Evolutionary conservation across 2,888 invertebrate genomes (phyloP), one percentile per base, ranked within the genome.

Genomic region (Drosophila gaucha): DNA sequence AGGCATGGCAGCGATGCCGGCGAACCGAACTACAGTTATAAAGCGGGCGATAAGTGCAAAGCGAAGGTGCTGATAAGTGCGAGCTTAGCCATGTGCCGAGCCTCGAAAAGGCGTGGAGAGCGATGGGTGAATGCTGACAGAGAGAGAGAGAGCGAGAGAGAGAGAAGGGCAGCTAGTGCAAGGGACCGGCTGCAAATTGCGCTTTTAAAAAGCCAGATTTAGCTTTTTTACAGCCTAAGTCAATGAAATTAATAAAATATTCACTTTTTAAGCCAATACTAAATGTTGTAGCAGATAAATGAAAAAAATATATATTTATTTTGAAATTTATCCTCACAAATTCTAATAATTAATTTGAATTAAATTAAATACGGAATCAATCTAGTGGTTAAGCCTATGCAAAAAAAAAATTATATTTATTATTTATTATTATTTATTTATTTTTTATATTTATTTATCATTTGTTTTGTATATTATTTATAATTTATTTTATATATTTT

Each of bases 51-150:
- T 70, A 67, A 75, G 46, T 24, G 66, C 31, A 58, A 76, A 60
- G 49, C 51, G 52, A 6, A 64, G 54, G 54, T 31, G 46, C 47
- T 47, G 74, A 71, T 74, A 74, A 74, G 63, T 63, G 39, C 24
- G 26, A 20, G 46, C 66, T 59, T 35, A 63, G 65, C 24, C 51
- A 56, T 44, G 49, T 30, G 51, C 66, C 39, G 41, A 75, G 30
- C 38, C 31, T 16, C 24, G n/a, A 38, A 35, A 41, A 31, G 30
- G 24, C n/a, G 38, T 12, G 14, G 14, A 22, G 16, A 62, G 33
- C 51, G 12, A 14, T 10, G 41, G 16, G 10, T 10, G 14, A 46
- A 10, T 9, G 4, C 2, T n/a, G 18, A 22, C 18, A 6, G 12
- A 26, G 6, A 10, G 44, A 35, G 33, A 35, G 26, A 22, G 47